These are phyloP conservation scores for Galago senegalensis DNA, from an alignment of 2,797 vertebrate genomes.

Conservation along the genomic window DNA sequence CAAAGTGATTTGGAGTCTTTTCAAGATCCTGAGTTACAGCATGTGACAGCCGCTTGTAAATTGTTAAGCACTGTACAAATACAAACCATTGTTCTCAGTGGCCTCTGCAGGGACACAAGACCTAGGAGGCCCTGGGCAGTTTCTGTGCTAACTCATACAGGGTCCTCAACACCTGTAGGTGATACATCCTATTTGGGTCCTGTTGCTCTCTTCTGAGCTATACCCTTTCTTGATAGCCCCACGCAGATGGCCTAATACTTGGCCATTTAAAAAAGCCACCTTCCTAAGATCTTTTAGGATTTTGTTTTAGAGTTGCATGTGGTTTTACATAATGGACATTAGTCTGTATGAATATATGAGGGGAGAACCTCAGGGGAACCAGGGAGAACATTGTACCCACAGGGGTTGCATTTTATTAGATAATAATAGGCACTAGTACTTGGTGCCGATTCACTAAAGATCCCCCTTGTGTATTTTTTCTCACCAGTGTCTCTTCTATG, in stretches of 20 bases:
- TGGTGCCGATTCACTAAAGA: background rate
- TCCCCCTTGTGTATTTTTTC: background rate
- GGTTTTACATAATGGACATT: background rate
- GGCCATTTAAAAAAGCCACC: background rate
- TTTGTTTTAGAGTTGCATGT: background rate
- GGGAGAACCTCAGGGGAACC: background rate
- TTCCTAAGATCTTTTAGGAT: background rate
- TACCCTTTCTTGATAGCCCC: background rate
- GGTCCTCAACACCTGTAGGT: background rate
- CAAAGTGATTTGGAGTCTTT: background rate
- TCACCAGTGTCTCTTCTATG: background rate
- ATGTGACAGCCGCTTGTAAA: background rate
- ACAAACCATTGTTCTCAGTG: background rate
- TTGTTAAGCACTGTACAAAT: background rate
- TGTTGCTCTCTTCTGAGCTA: background rate
- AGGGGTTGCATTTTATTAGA: background rate
- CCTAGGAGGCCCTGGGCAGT: background rate
- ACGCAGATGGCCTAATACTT: background rate
- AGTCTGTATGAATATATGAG: background rate
- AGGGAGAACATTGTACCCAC: background rate
- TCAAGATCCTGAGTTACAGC: background rate
- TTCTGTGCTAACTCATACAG: background rate
- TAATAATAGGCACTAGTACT: background rate
- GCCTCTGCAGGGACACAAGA: background rate
- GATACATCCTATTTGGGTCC: background rate